These are phyloP conservation scores for Drosophila paulistorum DNA, from an alignment of 1,140 invertebrate species.

Conservation along the genomic window DNA sequence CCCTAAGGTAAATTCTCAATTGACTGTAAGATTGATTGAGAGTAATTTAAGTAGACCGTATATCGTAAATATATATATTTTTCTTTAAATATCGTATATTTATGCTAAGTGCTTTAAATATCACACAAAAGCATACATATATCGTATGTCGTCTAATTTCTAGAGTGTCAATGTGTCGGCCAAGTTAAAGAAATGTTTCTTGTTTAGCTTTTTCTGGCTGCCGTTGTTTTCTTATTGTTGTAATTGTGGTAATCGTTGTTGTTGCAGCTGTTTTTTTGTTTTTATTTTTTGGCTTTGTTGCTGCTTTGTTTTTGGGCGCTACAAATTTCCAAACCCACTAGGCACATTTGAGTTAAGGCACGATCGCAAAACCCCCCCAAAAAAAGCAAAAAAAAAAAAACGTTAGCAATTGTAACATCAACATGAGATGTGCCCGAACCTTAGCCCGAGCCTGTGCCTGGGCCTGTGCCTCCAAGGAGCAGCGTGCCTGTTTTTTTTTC, in stretches of 20 bases:
- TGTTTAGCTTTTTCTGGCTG: constrained; percentile 33
- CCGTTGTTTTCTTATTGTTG: constrained; percentile 64
- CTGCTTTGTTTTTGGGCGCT: constrained; percentile 54
- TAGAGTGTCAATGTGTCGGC: neutral
- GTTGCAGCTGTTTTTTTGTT: constrained; percentile 38
- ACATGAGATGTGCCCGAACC: constrained; percentile 70
- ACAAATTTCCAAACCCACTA: constrained; percentile 78
- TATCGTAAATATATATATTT: neutral
- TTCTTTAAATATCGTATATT: too few species aligned
- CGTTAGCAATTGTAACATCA: constrained; percentile 76
- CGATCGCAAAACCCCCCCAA: constrained; percentile 54
- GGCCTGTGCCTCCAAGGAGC: constrained; percentile 18
- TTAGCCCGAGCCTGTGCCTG: constrained; percentile 31
- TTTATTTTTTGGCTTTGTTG: constrained; percentile 6
- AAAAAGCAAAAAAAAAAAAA: constrained; percentile 19
- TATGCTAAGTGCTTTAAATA: neutral
- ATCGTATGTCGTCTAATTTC: neutral
- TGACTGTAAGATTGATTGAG: neutral
- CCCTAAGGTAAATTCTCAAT: neutral
- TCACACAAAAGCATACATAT: too few species aligned
- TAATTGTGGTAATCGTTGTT: constrained; percentile 80
- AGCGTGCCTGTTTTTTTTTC: constrained; percentile 7
- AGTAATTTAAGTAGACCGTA: too few species aligned
- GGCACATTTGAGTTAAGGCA: constrained; percentile 73
- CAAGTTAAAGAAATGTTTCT: neutral